These are phyloP conservation scores for Oreochromis aureus DNA, from an alignment of 2,113 vertebrate species.

Conservation along the genomic window DNA sequence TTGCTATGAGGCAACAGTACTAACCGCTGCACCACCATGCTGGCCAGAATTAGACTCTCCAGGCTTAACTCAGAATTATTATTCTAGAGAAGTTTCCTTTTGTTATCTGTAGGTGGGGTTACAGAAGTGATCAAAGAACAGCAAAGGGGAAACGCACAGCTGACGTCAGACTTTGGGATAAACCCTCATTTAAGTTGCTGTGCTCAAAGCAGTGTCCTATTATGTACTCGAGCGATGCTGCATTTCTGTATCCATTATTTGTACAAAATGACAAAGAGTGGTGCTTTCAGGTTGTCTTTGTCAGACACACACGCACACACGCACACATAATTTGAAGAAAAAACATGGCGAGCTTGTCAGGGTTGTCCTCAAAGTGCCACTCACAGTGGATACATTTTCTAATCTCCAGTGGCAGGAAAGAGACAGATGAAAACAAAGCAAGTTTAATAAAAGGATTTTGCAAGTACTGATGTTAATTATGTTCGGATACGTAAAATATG, in stretches of 20 bases:
- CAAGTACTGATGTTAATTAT: background rate
- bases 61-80: background rate
- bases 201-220: background rate
- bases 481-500: background rate
- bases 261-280: background rate
- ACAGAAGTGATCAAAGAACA: background rate
- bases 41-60: background rate
- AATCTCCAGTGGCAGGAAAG: conserved; percentile 67
- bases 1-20: background rate
- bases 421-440: background rate
- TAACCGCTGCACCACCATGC: background rate
- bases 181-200: background rate
- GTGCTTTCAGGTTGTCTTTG: background rate
- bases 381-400: conserved; percentile 79
- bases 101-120: background rate
- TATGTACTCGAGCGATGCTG: background rate
- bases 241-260: background rate
- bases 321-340: background rate
- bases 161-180: background rate
- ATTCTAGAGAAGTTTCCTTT: background rate
- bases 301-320: background rate
- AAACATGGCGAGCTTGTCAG: conserved; percentile 71
- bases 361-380: conserved; percentile 82
- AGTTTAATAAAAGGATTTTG: background rate
- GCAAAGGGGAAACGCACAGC: background rate